Conservation (phyloP, 2,113 vertebrate species). For the Acrocephalus arundinaceus region DNA sequence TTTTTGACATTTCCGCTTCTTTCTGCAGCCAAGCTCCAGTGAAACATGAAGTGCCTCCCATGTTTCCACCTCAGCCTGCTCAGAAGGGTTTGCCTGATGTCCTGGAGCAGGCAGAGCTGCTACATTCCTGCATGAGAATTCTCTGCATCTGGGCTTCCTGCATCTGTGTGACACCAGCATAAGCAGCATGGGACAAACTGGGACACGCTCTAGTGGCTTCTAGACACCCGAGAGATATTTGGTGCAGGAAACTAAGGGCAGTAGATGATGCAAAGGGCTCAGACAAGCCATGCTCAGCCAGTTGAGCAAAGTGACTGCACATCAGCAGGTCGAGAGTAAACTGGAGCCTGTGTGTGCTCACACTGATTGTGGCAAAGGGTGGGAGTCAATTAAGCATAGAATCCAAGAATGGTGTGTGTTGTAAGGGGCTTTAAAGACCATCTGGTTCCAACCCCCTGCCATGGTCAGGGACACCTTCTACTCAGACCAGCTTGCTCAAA, state of each 20-base stretch:
- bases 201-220: neutral
- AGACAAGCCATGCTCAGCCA: neutral
- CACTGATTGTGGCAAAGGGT: neutral
- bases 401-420: neutral
- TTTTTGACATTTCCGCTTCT: slow-evolving; percentile 7
- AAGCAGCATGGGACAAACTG: neutral
- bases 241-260: neutral
- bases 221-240: neutral
- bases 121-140: neutral
- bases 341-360: fast-evolving
- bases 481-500: neutral
- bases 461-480: neutral
- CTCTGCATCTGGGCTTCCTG: neutral
- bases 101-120: neutral
- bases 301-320: neutral
- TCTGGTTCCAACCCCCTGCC: neutral
- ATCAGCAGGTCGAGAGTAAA: neutral
- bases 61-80: neutral
- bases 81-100: neutral
- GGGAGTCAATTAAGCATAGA: neutral
- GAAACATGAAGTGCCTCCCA: neutral
- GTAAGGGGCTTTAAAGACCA: neutral
- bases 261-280: neutral
- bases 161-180: neutral
- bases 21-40: neutral